These are phyloP conservation scores for Eupelmus urozonus DNA, from an alignment of 2,888 invertebrate species.

Conservation along the genomic window DNA sequence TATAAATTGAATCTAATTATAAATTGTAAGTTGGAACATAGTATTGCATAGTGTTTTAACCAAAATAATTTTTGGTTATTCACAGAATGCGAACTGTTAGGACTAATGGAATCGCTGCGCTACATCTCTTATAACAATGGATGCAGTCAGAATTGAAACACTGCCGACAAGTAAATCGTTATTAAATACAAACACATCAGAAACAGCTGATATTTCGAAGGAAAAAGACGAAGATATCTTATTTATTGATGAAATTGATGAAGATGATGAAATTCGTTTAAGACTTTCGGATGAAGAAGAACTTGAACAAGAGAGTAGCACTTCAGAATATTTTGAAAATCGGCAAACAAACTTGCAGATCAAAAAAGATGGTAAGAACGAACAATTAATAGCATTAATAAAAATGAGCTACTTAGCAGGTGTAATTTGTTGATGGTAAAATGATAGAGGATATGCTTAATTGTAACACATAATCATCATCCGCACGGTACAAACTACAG, in stretches of 20 bases:
- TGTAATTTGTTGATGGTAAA: neutral
- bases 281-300: conserved; percentile 74
- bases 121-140: too few species aligned
- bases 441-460: conserved; percentile 1
- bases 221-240: conserved; percentile 70
- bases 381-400: conserved; percentile 44
- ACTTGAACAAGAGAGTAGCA: conserved; percentile 64
- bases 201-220: conserved; percentile 64
- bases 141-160: conserved; percentile 67
- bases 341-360: conserved; percentile 47
- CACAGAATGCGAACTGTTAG: conserved; percentile 58
- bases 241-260: conserved; percentile 68
- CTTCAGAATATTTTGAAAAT: conserved; percentile 51
- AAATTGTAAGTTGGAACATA: conserved; percentile 8
- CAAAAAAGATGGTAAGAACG: conserved; percentile 53
- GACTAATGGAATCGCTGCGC: conserved; percentile 56
- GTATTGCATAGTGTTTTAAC: conserved; percentile 52
- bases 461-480: conserved; percentile 17
- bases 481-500: neutral
- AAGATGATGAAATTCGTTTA: conserved; percentile 73
- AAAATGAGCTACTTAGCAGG: conserved; percentile 6
- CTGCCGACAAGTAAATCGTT: conserved; percentile 66
- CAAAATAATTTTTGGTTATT: conserved; percentile 60
- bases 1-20: neutral
- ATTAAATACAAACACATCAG: conserved; percentile 61